Conservation (phyloP, 2,113 vertebrate species). For the Apodemus sylvaticus region DNA sequence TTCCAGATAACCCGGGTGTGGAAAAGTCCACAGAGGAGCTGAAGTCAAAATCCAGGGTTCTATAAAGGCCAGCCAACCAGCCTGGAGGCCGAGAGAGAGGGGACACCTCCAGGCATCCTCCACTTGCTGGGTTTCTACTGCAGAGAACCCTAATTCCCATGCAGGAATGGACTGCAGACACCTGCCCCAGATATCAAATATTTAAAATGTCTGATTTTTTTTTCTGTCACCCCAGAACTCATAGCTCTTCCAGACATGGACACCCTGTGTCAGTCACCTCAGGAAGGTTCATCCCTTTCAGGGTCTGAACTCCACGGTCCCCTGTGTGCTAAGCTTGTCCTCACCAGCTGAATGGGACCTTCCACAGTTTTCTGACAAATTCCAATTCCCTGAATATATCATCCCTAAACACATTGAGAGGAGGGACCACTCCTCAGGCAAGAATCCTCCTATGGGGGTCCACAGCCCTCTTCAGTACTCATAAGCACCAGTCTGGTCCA, state of each 20-base stretch:
- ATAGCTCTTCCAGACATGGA: neutral
- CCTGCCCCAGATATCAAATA: neutral
- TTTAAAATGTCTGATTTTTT: too few species aligned
- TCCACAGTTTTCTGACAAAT: conserved; percentile 27
- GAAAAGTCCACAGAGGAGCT: neutral
- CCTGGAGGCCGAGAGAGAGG: neutral
- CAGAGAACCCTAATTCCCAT: neutral
- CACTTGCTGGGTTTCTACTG: neutral
- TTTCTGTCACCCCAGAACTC: neutral
- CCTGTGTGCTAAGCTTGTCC: neutral
- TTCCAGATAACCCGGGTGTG: neutral
- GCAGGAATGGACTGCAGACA: neutral
- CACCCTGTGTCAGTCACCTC: neutral
- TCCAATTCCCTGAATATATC: neutral
- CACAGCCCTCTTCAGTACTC: neutral
- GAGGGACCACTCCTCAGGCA: neutral
- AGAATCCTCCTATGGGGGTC: neutral
- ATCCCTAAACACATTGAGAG: neutral
- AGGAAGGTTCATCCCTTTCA: neutral
- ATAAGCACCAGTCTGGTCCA: neutral
- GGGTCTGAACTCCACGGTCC: neutral
- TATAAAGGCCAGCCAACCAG: neutral
- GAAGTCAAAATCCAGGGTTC: neutral
- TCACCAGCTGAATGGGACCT: neutral
- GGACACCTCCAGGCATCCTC: neutral